Base-by-base conservation (phyloP, 2,113 vertebrate genomes). In the Cyphotilapia sp. region DNA sequence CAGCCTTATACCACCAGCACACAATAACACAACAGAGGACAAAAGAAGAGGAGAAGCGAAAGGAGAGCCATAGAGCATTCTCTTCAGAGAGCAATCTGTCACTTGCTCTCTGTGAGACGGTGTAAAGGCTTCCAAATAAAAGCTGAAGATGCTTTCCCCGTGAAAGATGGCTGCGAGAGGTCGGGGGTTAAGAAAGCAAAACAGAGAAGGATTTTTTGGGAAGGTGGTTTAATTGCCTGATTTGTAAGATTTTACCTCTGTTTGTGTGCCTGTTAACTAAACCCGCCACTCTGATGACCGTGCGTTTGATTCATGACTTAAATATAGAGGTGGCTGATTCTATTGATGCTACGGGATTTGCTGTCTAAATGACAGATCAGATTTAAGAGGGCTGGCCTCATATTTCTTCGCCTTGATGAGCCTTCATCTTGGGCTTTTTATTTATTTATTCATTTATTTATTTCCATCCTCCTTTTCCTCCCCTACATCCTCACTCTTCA, bases 41-140 rank as follows among this genome's bases (percentile, higher is more conserved):
- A 94, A 94, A 93, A 86, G 90, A 66, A 69, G 87, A 86, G 83
- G 88, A 90, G 91, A 88, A 76, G 84, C 78, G 91, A 90, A 86
- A 88, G 91, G 92, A 84, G 85, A 94, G 93, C 90, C 90, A 89
- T 81, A 38, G 89, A 93, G 92, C 78, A 24, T 87, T 92, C 90
- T 85, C 92, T 92, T 93, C 91, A 89, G 90, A 94, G 93, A 92
- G 90, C 90, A 85, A 94, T 96, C 95, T 95, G 94, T 96, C 94
- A 95, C 90, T 88, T 87, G 91, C 88, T 93, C 81, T 82, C 89
- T 14, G 57, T 7, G 10, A 92, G 88, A 61, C 9, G 83, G 57
- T 90, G 90, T 88, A 86, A 94, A 94, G 85, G 84, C 89, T 82
- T 90, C 86, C 82, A 74, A 90, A 91, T 89, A 85, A 91, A 92